Percentiles rank a stretch among this genome's conserved stretches.
Evolutionary conservation across 2,797 vertebrate species (phyloP).

Genomic region (Darevskia mixta): DNA sequence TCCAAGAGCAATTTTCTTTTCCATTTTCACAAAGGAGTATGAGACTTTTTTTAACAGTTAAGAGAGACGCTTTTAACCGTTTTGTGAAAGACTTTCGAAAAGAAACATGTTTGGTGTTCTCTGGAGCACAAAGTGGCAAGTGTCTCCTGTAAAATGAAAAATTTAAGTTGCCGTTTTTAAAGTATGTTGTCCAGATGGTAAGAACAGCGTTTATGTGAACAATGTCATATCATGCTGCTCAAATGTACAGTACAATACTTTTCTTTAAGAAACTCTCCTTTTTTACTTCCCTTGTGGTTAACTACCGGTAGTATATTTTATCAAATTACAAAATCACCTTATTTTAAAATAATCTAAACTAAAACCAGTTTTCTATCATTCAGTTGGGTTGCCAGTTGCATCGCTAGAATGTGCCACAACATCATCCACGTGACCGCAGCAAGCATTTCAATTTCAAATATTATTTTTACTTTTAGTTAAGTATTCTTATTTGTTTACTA

Average conservation of each 20-base stretch:
- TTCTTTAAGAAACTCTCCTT: background rate
- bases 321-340: no score
- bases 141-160: conserved; percentile 10
- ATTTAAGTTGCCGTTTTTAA: conserved; percentile 41
- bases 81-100: conserved; percentile 23
- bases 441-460: no score
- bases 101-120: background rate
- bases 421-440: no score
- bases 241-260: conserved; percentile 31
- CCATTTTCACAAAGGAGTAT: conserved; percentile 4
- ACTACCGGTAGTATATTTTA: no score
- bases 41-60: background rate
- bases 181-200: conserved; percentile 49
- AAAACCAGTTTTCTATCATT: no score
- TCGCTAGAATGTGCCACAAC: no score
- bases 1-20: background rate
- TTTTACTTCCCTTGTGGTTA: background rate
- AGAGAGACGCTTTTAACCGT: conserved; percentile 13
- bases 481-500: no score
- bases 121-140: conserved; percentile 29
- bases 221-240: conserved; percentile 19
- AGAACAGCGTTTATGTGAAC: conserved; percentile 38
- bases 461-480: no score
- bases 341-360: no score
- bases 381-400: no score